Percentiles rank a stretch among this genome's conserved stretches.
Evolutionary conservation across 2,113 vertebrate genomes (phyloP).

Genomic region (Xyrauchen texanus): DNA sequence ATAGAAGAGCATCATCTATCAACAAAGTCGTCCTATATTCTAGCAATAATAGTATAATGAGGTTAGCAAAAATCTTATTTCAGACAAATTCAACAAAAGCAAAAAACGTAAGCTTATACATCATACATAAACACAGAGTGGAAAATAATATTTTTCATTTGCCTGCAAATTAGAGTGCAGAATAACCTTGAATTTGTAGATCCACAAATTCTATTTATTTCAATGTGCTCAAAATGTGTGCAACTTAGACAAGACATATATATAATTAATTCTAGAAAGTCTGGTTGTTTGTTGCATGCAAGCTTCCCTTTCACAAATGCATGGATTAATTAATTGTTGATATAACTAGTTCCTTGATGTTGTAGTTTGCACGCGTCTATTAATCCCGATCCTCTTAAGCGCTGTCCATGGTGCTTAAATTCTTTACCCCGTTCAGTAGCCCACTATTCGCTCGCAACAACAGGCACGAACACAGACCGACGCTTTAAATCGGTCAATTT

Average conservation of each 20-base stretch:
- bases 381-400: neutral
- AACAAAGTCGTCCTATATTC: neutral
- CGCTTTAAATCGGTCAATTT: neutral
- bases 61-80: no score
- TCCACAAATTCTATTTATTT: neutral
- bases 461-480: neutral
- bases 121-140: neutral
- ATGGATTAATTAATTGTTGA: no score
- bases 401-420: conserved; percentile 45
- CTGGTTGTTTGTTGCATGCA: neutral
- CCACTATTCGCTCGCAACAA: neutral
- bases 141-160: neutral
- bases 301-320: neutral
- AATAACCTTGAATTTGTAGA: no score
- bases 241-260: neutral
- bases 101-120: no score
- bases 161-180: no score
- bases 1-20: neutral
- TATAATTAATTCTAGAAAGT: neutral
- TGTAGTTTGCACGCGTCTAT: neutral
- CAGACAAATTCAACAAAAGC: no score
- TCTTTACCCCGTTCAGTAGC: neutral
- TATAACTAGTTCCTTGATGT: no score
- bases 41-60: neutral
- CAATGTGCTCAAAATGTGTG: neutral